These are phyloP conservation scores for Lordiphosa andalusiaca DNA, from an alignment of 2,888 invertebrate species.

Conservation along the genomic window DNA sequence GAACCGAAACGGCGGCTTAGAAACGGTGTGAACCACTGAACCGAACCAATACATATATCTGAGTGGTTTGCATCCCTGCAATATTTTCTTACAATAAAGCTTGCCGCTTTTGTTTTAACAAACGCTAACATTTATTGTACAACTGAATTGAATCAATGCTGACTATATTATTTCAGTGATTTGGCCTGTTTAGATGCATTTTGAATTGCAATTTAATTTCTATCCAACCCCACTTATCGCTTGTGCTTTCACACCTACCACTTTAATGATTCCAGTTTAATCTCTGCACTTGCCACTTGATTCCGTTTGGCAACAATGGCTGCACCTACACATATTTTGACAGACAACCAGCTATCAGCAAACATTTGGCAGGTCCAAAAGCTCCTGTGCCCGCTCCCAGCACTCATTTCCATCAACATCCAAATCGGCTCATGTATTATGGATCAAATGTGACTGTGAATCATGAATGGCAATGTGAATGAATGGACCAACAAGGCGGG, in stretches of 20 bases:
- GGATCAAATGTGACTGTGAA: slow-evolving; percentile 48
- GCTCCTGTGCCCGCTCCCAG: slow-evolving; percentile 2
- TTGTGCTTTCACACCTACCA: too few species aligned
- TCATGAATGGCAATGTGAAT: slow-evolving; percentile 50
- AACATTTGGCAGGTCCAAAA: slow-evolving; percentile 19
- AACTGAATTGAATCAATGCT: too few species aligned
- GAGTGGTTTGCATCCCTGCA: too few species aligned
- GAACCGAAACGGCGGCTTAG: too few species aligned
- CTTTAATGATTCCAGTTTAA: slow-evolving; percentile 6
- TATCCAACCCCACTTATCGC: slow-evolving; percentile 4
- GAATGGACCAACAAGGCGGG: slow-evolving; percentile 15
- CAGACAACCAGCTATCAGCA: slow-evolving; percentile 28
- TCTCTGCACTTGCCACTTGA: slow-evolving; percentile 24
- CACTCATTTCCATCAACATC: slow-evolving; percentile 11
- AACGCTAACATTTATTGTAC: too few species aligned
- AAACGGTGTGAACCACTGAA: too few species aligned
- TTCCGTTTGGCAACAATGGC: slow-evolving; percentile 14
- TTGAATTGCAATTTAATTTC: background rate
- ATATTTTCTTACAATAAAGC: too few species aligned
- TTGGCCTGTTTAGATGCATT: too few species aligned
- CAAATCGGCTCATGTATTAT: slow-evolving; percentile 62
- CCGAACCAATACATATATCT: too few species aligned
- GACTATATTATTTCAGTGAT: too few species aligned
- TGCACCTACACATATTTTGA: slow-evolving; percentile 27
- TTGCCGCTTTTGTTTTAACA: too few species aligned